These are phyloP conservation scores for Patella caerulea DNA, from an alignment of 2,888 invertebrate genomes.

Conservation along the genomic window DNA sequence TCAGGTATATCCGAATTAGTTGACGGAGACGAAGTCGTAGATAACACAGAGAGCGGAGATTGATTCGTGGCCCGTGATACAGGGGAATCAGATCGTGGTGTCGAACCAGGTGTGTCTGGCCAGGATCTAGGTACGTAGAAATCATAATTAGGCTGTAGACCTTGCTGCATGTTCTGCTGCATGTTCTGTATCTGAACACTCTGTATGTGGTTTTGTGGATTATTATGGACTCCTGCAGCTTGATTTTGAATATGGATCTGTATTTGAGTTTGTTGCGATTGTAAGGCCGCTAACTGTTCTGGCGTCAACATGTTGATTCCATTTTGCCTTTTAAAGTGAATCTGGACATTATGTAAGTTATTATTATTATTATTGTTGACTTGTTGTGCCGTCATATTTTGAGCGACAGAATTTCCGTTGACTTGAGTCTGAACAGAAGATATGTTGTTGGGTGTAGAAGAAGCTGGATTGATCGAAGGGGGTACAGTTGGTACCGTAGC, in stretches of 20 bases:
- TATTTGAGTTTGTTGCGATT: slow-evolving; percentile 26
- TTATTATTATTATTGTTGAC: slow-evolving; percentile 7
- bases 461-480: slow-evolving; percentile 14
- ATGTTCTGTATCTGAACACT: slow-evolving; percentile 36
- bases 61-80: slow-evolving; percentile 66
- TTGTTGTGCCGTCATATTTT: slow-evolving; percentile 47
- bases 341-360: slow-evolving; percentile 21
- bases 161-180: background rate
- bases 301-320: slow-evolving; percentile 53
- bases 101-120: slow-evolving; percentile 57
- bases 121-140: slow-evolving; percentile 29
- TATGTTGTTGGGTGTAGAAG: slow-evolving; percentile 66
- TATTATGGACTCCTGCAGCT: slow-evolving; percentile 21
- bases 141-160: slow-evolving; percentile 30
- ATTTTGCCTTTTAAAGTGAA: slow-evolving; percentile 22
- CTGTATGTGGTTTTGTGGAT: slow-evolving; percentile 31
- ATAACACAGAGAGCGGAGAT: slow-evolving; percentile 69
- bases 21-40: slow-evolving; percentile 68
- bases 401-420: slow-evolving; percentile 34
- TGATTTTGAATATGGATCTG: slow-evolving; percentile 42
- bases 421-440: slow-evolving; percentile 66
- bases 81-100: slow-evolving; percentile 68
- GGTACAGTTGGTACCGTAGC: slow-evolving; percentile 87
- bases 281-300: slow-evolving; percentile 73
- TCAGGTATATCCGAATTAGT: slow-evolving; percentile 69